Conservation (phyloP, 92 coral and sea anemone species). For the Palythoa grandis region DNA sequence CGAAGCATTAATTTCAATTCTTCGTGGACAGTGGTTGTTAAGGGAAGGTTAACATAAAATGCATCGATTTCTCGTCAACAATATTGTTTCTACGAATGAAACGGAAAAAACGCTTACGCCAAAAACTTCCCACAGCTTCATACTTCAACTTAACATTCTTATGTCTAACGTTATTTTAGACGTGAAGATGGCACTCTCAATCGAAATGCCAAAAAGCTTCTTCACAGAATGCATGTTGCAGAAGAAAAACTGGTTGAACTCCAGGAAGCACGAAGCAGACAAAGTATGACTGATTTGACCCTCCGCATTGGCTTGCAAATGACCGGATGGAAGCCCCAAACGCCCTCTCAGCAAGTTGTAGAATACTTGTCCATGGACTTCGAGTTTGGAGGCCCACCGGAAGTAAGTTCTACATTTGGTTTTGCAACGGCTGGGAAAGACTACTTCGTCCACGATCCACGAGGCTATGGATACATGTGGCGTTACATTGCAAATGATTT, state of each 20-base stretch:
- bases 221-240: neutral
- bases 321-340: constrained; percentile 67
- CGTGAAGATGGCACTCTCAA: neutral
- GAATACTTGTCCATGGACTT: constrained; percentile 65
- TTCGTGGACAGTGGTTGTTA: too few relatives aligned
- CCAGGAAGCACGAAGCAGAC: constrained; percentile 20
- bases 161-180: neutral
- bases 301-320: constrained; percentile 48
- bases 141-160: too few relatives aligned
- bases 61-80: too few relatives aligned
- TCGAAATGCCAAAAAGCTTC: neutral
- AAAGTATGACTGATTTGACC: constrained; percentile 53
- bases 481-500: constrained; percentile 55
- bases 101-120: too few relatives aligned
- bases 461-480: constrained; percentile 61
- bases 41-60: too few relatives aligned
- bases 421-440: constrained; percentile 44
- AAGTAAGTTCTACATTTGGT: constrained; percentile 39
- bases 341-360: constrained; percentile 55
- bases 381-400: constrained; percentile 56
- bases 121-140: too few relatives aligned
- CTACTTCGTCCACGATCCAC: constrained; percentile 60
- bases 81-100: too few relatives aligned
- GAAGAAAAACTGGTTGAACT: constrained; percentile 42
- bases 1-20: too few relatives aligned